These are phyloP conservation scores for Hippocampus barbouri DNA, from an alignment of 2,113 vertebrate genomes.

Conservation along the genomic window DNA sequence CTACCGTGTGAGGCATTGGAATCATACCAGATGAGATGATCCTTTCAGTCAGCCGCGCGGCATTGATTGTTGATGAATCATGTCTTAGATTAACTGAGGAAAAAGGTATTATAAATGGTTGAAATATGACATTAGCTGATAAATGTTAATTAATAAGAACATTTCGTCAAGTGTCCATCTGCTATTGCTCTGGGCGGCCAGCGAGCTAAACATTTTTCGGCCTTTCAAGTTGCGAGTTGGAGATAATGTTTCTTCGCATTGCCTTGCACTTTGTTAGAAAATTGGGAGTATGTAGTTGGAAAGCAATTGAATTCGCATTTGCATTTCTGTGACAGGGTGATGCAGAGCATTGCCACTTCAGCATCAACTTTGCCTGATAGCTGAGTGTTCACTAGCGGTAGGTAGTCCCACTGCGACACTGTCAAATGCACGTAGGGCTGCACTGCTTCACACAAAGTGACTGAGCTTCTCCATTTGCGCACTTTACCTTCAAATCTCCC, in stretches of 20 bases:
- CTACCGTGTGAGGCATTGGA: not conserved
- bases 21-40: not conserved
- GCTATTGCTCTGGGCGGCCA: too few species aligned
- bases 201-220: too few species aligned
- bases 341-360: not conserved
- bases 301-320: not conserved
- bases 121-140: too few species aligned
- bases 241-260: too few species aligned
- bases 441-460: conserved; percentile 27
- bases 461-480: conserved; percentile 24
- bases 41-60: not conserved
- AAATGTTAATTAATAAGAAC: too few species aligned
- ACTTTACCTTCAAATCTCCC: conserved; percentile 23
- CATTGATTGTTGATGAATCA: not conserved
- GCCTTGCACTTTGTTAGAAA: not conserved
- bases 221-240: too few species aligned
- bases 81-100: not conserved
- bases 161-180: too few species aligned
- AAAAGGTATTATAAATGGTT: not conserved
- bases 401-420: not conserved
- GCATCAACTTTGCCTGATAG: not conserved
- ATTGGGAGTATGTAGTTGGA: not conserved
- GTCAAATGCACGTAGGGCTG: not conserved
- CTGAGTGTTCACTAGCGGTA: not conserved
- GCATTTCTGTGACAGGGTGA: not conserved